phyloP scores from a whole-genome alignment of 1,140 invertebrate species.

The Drosophila kanapiae region DNA sequence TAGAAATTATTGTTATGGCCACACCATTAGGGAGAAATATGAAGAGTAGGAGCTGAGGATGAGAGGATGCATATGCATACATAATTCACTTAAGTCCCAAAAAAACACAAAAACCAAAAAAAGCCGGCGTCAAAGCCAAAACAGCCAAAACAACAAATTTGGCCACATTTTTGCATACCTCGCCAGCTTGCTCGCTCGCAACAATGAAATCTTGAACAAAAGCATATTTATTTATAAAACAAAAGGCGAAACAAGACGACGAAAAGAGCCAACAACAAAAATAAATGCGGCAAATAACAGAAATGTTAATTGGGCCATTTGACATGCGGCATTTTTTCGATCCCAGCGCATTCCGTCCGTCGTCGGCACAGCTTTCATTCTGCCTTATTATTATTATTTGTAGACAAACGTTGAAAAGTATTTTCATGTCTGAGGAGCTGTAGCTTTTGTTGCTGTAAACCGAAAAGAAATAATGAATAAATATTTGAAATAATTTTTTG shows the following conservation, averaged over 20 bases:
- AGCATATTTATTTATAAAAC: conserved; percentile 81
- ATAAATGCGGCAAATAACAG: conserved; percentile 70
- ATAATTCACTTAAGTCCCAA: conserved; percentile 60
- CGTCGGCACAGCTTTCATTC: conserved; percentile 67
- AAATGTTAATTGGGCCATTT: conserved; percentile 84
- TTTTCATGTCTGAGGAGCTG: conserved; percentile 42
- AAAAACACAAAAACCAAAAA: background rate
- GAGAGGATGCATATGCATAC: conserved; percentile 61
- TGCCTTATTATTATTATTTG: conserved; percentile 57
- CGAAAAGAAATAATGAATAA: conserved; percentile 56
- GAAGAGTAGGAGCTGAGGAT: conserved; percentile 2
- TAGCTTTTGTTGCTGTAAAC: conserved; percentile 49
- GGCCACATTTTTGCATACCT: conserved; percentile 68
- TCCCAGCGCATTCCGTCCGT: conserved; percentile 40
- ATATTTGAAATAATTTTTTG: conserved; percentile 72
- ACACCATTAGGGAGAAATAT: conserved; percentile 38
- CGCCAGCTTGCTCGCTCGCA: conserved; percentile 18
- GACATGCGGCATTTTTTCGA: conserved; percentile 77
- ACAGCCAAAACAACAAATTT: conserved; percentile 59
- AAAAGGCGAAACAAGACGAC: conserved; percentile 53
- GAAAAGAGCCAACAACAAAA: conserved; percentile 12
- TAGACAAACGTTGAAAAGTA: conserved; percentile 53
- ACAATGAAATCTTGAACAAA: conserved; percentile 63
- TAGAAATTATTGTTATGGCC: conserved; percentile 68
- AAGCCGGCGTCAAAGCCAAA: conserved; percentile 55